Conservation (phyloP, 2,797 vertebrate genomes). For the Sebastes dallii region DNA sequence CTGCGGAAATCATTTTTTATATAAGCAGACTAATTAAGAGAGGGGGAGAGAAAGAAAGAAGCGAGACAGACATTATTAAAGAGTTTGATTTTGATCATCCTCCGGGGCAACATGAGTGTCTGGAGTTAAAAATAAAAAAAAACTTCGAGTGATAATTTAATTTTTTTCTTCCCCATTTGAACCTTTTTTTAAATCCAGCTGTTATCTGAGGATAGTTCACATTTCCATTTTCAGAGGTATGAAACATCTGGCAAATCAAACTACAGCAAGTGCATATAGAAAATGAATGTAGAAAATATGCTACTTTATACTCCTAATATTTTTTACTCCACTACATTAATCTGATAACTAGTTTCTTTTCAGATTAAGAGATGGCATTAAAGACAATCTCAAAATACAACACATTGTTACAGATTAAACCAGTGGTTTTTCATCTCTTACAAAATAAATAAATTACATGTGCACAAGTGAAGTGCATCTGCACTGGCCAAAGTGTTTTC, state of each 20-base stretch:
- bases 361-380: too few species aligned
- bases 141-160: background rate
- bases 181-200: background rate
- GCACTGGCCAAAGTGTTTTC: too few species aligned
- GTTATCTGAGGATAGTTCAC: background rate
- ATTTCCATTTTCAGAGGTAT: background rate
- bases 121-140: background rate
- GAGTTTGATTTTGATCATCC: background rate
- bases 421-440: too few species aligned
- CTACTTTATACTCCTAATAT: too few species aligned
- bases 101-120: background rate
- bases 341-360: too few species aligned
- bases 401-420: too few species aligned
- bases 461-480: too few species aligned
- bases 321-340: too few species aligned
- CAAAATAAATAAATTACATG: too few species aligned
- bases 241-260: conserved; percentile 10
- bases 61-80: background rate
- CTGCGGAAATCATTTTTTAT: background rate
- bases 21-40: conserved; percentile 6
- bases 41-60: background rate
- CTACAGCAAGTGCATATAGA: too few species aligned
- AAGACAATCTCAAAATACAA: too few species aligned
- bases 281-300: too few species aligned
- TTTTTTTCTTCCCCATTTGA: background rate